Base-by-base conservation (phyloP, 1,140 invertebrate genomes). In the Drosophila lacteicornis region DNA sequence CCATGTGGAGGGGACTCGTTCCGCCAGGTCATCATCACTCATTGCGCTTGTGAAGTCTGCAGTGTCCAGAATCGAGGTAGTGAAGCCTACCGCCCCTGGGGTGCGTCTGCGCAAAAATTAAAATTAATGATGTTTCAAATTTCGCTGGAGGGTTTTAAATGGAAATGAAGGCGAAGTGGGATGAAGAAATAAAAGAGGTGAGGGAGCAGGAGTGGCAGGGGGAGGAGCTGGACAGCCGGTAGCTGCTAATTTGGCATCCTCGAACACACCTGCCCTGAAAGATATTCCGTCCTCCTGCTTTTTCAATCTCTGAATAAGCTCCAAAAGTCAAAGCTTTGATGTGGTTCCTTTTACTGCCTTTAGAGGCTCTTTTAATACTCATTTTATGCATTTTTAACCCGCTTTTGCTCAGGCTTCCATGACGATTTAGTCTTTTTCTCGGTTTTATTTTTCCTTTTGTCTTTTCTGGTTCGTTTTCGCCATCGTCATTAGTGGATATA, bases 121-220 rank as follows among this genome's bases (percentile, higher is more conserved):
- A 88, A 90, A 88, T 90, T 88, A 88, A 88, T 88, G 85, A 88
- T 81, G 84, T 84, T 88, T 78, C 50, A 78, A 90, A 86, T 70
- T 67, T 67, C 4, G 68, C 84, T 69, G 30, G 62, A 47, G 71
- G 83, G 66, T 5, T 43, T 43, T 46, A 71, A 71, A 62, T 70
- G 75, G 66, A 78, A 78, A 78, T 69, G 71, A 61, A 36, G 15
- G 56, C 25, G 9, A 60, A 70, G 46, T 38, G 75, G 49, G 50
- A 47, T 55, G 43, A 57, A 68, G 42, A 42, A 53, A 75, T 51
- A 47, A 57, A 43, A 27, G 43, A 27, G 43, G 46, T 22, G 30
- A 69, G 55, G 50, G 30, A 43, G 40, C 60, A 19, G 59, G 51
- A 56, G 40, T 71, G 22, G 36, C 36, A 19, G 33, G 30, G 22